Conservation (phyloP, 1,140 invertebrate genomes). For the Listronotus bonariensis region DNA sequence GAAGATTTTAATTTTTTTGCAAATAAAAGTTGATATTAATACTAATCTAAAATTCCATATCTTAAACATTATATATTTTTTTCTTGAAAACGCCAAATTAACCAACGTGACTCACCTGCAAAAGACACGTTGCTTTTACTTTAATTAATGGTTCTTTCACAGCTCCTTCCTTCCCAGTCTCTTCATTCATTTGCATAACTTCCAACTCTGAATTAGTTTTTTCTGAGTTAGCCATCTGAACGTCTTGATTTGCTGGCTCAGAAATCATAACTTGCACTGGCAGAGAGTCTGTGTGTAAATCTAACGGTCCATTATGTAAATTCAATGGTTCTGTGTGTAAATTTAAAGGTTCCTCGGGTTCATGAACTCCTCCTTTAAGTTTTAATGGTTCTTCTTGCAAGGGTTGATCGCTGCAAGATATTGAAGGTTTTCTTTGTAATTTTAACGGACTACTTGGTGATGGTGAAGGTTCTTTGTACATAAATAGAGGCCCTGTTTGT, state of each 20-base stretch:
- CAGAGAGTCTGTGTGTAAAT: slow-evolving; percentile 4
- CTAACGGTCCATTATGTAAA: slow-evolving; percentile 14
- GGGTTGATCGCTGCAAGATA: slow-evolving; percentile 1
- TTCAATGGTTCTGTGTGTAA: slow-evolving; percentile 17
- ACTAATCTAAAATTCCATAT: no score
- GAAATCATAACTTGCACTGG: slow-evolving; percentile 22
- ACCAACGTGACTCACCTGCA: slow-evolving; percentile 26
- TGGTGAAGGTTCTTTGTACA: slow-evolving; percentile 4
- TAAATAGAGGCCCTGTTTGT: slow-evolving; percentile 17
- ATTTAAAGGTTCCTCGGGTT: slow-evolving; percentile 2
- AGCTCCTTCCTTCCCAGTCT: not conserved
- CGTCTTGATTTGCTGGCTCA: not conserved
- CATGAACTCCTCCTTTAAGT: no score
- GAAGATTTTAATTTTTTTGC: no score
- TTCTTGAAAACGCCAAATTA: no score
- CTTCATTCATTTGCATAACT: not conserved
- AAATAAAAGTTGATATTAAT: no score
- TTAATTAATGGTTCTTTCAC: slow-evolving; percentile 26
- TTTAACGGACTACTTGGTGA: not conserved
- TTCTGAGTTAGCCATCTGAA: not conserved
- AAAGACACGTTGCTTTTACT: slow-evolving; percentile 22
- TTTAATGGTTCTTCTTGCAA: not conserved
- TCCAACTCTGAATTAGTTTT: not conserved
- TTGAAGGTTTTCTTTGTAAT: not conserved
- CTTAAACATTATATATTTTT: no score